phyloP scores from a whole-genome alignment of 2,888 invertebrate genomes.

The Eledone cirrhosa region DNA sequence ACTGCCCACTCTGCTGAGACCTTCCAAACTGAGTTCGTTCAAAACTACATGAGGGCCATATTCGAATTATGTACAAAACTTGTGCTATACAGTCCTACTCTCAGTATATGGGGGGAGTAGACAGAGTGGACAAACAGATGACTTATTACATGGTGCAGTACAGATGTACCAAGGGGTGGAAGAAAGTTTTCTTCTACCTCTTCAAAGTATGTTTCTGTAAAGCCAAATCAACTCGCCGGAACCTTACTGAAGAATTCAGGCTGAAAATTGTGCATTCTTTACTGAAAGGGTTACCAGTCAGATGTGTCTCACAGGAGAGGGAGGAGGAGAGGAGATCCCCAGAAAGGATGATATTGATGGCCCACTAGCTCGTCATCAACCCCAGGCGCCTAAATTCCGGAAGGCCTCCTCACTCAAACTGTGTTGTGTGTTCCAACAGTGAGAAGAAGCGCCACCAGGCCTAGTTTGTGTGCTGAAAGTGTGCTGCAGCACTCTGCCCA shows the following conservation, averaged over 20 bases:
- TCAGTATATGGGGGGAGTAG: background rate
- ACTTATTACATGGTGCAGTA: background rate
- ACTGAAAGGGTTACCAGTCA: background rate
- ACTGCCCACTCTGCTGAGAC: no score
- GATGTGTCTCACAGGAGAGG: constrained; percentile 7
- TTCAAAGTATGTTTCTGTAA: background rate
- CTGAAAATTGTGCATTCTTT: background rate
- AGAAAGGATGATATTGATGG: background rate
- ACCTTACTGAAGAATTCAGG: background rate
- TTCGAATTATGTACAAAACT: background rate
- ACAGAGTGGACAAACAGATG: background rate
- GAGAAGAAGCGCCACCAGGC: no score
- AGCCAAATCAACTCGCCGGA: background rate
- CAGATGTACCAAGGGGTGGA: background rate
- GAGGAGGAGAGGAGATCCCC: background rate
- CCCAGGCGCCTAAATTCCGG: background rate
- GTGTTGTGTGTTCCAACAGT: no score
- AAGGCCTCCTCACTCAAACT: background rate
- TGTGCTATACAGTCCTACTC: background rate
- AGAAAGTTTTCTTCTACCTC: background rate
- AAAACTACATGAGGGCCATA: background rate
- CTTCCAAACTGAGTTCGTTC: background rate
- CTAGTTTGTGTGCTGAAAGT: no score
- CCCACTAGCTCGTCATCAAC: background rate
- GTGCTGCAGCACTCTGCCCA: no score